These are phyloP conservation scores for Ceratosolen fusciceps DNA, from an alignment of 1,140 invertebrate species.

Conservation along the genomic window DNA sequence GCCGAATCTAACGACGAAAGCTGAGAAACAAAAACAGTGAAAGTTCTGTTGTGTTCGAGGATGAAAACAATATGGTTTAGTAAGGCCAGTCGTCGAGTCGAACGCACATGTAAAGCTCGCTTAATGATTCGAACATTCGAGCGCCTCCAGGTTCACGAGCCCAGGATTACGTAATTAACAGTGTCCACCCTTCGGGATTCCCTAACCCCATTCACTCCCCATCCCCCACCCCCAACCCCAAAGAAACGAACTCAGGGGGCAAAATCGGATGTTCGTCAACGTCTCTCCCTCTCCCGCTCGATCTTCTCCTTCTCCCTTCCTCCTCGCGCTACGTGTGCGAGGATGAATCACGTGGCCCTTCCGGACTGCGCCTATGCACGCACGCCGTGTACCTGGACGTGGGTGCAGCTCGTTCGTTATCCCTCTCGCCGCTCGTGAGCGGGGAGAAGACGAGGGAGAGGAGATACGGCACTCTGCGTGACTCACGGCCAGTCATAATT, in stretches of 20 bases:
- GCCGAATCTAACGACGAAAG: too few relatives aligned
- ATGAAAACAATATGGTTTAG: too few relatives aligned
- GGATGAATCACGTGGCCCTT: slow-evolving; percentile 62
- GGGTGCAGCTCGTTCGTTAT: slow-evolving; percentile 37
- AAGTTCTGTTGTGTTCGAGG: too few relatives aligned
- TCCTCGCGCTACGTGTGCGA: background rate
- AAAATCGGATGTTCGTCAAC: background rate
- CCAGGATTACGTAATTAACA: background rate
- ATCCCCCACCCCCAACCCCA: too few relatives aligned
- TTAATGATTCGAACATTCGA: background rate
- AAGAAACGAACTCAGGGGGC: background rate
- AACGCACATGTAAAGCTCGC: background rate
- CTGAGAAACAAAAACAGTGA: too few relatives aligned
- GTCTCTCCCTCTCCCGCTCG: slow-evolving; percentile 33
- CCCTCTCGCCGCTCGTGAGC: background rate
- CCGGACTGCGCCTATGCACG: slow-evolving; percentile 62
- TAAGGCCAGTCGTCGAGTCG: too few relatives aligned
- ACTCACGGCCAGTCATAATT: slow-evolving; percentile 47
- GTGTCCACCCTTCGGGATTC: too few relatives aligned
- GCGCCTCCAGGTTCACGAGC: too few relatives aligned
- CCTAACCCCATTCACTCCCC: too few relatives aligned
- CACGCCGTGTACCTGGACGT: slow-evolving; percentile 50
- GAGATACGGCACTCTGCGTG: slow-evolving; percentile 43
- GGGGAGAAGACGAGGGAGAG: slow-evolving; percentile 29
- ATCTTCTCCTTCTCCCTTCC: slow-evolving; percentile 8